Conservation (phyloP, 2,888 invertebrate species). For the Tetramorium bicarinatum region DNA sequence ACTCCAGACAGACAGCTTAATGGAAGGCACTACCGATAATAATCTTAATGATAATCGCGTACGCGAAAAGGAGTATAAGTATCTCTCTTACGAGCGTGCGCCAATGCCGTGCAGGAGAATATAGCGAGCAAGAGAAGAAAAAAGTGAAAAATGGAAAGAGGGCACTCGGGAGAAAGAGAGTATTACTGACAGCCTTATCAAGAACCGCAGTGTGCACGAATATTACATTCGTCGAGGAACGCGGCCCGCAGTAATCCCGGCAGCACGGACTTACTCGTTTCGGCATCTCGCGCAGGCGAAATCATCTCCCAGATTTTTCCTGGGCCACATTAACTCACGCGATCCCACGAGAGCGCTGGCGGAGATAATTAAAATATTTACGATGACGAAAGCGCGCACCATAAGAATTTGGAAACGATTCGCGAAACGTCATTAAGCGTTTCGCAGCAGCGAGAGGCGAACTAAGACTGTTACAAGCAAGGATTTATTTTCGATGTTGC, state of each 20-base stretch:
- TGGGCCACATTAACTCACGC: constrained; percentile 27
- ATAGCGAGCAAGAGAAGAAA: constrained; percentile 13
- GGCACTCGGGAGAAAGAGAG: constrained; percentile 31
- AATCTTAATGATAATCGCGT: constrained; percentile 70
- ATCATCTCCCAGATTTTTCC: constrained; percentile 52
- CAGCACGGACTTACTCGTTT: constrained; percentile 30
- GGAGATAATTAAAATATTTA: constrained; percentile 53
- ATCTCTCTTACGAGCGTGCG: constrained; percentile 31
- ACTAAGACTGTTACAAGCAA: not conserved
- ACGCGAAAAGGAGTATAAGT: constrained; percentile 56
- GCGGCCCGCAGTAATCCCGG: constrained; percentile 4
- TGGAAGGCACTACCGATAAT: constrained; percentile 33
- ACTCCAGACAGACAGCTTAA: constrained; percentile 24
- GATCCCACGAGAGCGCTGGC: constrained; percentile 1
- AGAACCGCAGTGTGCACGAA: constrained; percentile 57
- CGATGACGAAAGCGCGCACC: not conserved
- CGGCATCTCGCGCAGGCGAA: constrained; percentile 24
- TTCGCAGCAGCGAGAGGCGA: not conserved
- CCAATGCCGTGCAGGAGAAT: constrained; percentile 10
- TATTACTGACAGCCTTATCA: constrained; percentile 54
- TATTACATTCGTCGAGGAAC: constrained; percentile 65
- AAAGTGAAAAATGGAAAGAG: constrained; percentile 36
- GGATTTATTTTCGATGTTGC: not conserved
- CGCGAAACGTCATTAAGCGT: not conserved
- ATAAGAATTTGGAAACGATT: constrained; percentile 26